Base-by-base conservation (phyloP, 2,797 vertebrate genomes). In the Falco peregrinus region DNA sequence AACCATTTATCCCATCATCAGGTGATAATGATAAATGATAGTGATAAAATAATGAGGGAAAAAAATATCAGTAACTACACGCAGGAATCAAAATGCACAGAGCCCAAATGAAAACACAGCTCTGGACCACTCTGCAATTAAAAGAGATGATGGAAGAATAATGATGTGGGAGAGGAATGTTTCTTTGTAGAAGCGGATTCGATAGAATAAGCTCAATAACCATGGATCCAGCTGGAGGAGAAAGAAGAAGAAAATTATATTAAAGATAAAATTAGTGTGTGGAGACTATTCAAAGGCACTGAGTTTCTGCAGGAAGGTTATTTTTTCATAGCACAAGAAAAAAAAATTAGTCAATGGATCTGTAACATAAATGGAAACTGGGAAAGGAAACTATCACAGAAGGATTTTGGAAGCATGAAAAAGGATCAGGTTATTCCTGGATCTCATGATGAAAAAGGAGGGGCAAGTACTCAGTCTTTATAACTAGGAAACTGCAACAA, bases 61-160 rank as follows among this genome's bases (percentile, higher is more conserved):
- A 76, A 76, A 77, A 45, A 18, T n/a, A 67, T 24, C 48, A 67
- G n/a, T 53, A 92, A 79, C 63, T 77, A 41, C 31, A 77, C n/a
- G 16, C 50, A 87, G 87, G 92, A 94, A 89, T 59, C 54, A 84
- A 94, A 95, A 91, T 65, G 89, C 28, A 65, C 16, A 63, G 76
- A 78, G 4, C 9, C 15, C 51, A 78, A 91, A 78, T 61, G 31
- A 93, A 94, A 95, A 90, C 21, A 78, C 13, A 69, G 14, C 12
- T 84, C 51, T 70, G 47, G 47, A 84, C 11, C 11, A 78, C 7
- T 85, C 56, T 74, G 16, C 29, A 41, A 35, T 91, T 89, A 54
- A 91, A 91, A 85, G 18, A 82, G 64, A 57, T 31, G 37, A 78
- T 68, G 25, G 75, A 85, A 92, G 89, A 45, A 56, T 90, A 87